A percentile compares a stretch with the other conserved stretches of the same genome.
Conservation (phyloP, 2,113 vertebrate genomes). For the Pelecanoides urinatrix region DNA sequence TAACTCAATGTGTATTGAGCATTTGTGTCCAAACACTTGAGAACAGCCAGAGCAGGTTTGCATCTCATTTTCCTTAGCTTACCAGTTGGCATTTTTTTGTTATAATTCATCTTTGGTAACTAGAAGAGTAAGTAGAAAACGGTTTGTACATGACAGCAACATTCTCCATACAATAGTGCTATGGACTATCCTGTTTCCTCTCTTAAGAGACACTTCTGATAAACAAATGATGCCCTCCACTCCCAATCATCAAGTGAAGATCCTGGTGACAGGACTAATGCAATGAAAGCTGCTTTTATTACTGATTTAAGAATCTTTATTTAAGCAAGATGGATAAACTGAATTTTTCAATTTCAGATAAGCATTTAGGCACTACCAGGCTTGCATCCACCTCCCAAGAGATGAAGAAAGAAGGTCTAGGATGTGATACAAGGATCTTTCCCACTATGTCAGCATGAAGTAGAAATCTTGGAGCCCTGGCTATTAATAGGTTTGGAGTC, state of each 20-base stretch:
- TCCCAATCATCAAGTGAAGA: background rate
- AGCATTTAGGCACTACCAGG: background rate
- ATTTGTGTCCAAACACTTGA: background rate
- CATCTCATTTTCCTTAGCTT: background rate
- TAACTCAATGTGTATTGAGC: background rate
- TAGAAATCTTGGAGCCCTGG: background rate
- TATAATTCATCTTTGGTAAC: background rate
- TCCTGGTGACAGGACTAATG: background rate
- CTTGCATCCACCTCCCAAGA: background rate
- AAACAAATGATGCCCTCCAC: background rate
- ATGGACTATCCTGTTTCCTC: background rate
- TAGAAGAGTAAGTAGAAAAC: background rate
- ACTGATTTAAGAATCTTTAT: background rate
- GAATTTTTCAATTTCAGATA: background rate
- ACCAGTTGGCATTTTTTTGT: background rate
- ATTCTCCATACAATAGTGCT: background rate
- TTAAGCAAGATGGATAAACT: background rate
- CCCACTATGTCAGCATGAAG: background rate
- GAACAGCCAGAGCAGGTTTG: background rate
- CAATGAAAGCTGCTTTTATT: background rate
- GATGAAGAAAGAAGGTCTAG: background rate
- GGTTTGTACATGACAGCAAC: background rate
- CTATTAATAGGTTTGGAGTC: background rate
- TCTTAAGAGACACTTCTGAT: background rate
- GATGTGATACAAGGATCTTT: background rate